Percentiles rank a stretch among this genome's conserved stretches.
Evolutionary conservation across 2,888 invertebrate species (phyloP).

Genomic region (Patella pellucida): DNA sequence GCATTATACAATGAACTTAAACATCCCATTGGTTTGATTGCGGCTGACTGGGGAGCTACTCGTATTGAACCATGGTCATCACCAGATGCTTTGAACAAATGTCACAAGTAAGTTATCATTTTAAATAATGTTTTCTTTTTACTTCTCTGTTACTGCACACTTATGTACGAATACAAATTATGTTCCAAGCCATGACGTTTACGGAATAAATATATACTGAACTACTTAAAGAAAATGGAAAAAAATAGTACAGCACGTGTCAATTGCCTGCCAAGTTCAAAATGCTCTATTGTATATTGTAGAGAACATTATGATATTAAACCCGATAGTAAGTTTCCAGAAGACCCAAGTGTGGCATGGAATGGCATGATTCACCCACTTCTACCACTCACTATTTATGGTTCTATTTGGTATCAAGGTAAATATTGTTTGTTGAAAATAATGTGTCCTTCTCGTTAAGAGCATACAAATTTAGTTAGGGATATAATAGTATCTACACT

Average conservation of each 20-base stretch:
- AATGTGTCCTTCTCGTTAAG: too few relatives aligned
- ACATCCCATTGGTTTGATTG: constrained; percentile 52
- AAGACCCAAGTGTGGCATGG: constrained; percentile 31
- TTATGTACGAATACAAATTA: too few relatives aligned
- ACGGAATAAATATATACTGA: too few relatives aligned
- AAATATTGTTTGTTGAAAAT: background rate
- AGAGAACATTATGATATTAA: too few relatives aligned
- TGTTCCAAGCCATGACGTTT: too few relatives aligned
- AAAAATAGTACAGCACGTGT: too few relatives aligned
- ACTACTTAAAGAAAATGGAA: too few relatives aligned
- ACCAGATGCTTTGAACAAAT: constrained; percentile 37
- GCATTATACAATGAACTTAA: constrained; percentile 41
- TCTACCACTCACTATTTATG: constrained; percentile 40
- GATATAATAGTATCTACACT: too few relatives aligned
- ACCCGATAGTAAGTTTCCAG: background rate
- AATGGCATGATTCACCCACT: constrained; percentile 52
- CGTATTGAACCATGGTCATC: constrained; percentile 49
- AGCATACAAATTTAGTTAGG: too few relatives aligned
- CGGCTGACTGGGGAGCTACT: constrained; percentile 47
- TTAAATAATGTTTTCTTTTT: background rate
- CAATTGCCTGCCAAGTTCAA: too few relatives aligned
- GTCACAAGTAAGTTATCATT: constrained; percentile 32
- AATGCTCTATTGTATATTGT: too few relatives aligned
- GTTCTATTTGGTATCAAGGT: constrained; percentile 46
- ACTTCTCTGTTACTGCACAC: too few relatives aligned